Percentiles rank a stretch among this genome's conserved stretches.
These are phyloP conservation scores for Endotricha flammealis DNA, from an alignment of 2,888 invertebrate species.

Conservation along the genomic window DNA sequence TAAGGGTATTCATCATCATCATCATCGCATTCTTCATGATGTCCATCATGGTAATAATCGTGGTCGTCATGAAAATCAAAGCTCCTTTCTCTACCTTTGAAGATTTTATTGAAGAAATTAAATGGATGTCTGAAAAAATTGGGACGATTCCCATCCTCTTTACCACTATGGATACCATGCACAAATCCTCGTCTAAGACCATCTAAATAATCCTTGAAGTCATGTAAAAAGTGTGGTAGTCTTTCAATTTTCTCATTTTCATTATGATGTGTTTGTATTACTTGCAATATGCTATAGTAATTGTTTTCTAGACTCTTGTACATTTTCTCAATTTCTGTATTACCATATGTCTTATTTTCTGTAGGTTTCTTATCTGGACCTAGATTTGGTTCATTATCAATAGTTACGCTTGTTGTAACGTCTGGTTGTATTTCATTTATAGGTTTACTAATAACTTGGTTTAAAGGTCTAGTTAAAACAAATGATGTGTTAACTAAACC, in stretches of 20 bases:
- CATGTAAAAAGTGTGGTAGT: background rate
- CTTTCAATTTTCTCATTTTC: background rate
- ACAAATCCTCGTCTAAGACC: background rate
- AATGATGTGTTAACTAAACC: conserved; percentile 39
- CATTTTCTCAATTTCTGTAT: background rate
- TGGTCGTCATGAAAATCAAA: no score
- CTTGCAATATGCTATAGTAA: background rate
- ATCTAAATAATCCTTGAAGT: background rate
- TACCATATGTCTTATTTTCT: background rate
- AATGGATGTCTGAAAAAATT: no score
- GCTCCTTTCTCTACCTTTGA: no score
- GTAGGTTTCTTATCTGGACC: background rate
- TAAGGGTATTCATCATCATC: no score
- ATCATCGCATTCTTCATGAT: no score
- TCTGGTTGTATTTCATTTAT: background rate
- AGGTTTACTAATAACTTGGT: conserved; percentile 26
- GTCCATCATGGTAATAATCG: no score
- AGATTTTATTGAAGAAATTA: no score
- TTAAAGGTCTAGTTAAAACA: conserved; percentile 31
- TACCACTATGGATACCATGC: background rate
- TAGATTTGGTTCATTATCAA: background rate
- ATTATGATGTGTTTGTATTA: background rate
- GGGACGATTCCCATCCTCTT: no score
- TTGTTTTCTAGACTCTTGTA: background rate
- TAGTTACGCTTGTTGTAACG: background rate